Base-by-base conservation (phyloP, 2,113 vertebrate genomes). In the Nycticebus coucang region DNA sequence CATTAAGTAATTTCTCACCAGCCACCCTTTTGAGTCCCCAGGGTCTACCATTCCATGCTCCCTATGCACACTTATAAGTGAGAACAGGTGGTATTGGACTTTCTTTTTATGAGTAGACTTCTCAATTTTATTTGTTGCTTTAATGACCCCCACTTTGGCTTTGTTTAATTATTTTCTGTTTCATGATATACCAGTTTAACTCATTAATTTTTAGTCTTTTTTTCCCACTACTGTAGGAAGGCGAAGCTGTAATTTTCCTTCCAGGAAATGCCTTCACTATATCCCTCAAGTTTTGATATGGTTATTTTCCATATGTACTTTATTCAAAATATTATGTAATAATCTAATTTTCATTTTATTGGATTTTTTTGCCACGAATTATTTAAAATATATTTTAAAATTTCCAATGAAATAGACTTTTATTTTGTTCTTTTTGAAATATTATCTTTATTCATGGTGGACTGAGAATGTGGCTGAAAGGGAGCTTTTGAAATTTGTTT, bases 381-480 rank as follows among this genome's bases (percentile, higher is more conserved):
- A 89, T 83, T 96, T 89, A 55, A 96, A 96, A 50, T 89, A 11
- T 83, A 60, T 90, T 96, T 77, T 10, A 28, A 87, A 50, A 26
- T 71, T 94, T 92, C 45, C 41, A 81, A 18, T 87, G 30, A 95
- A 37, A 62, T 15, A 60, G 12, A 68, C 87, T 93, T 82, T 92
- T 87, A 66, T 93, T 68, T 79, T 53, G 10, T 89, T 89, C 26
- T 78, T 95, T 89, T 74, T 79, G 59, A 84, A 85, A 91, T 37
- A 24, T 62, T 83, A 5, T 69, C 53, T 91, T 90, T 84, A 91
- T 71, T 71, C 6, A 53, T 93, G 81, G n/a, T 86, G 41, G n/a
- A n/a, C 19, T 37, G 26, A 80, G n/a, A 35, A 71, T 78, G 28
- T 89, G 45, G 15, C 19, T 7, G 88, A 33, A 15, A 78, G 71